Percentiles rank a stretch among this genome's conserved stretches.
These are phyloP conservation scores for Clinocottus analis DNA, from an alignment of 2,113 vertebrate genomes.

Conservation along the genomic window DNA sequence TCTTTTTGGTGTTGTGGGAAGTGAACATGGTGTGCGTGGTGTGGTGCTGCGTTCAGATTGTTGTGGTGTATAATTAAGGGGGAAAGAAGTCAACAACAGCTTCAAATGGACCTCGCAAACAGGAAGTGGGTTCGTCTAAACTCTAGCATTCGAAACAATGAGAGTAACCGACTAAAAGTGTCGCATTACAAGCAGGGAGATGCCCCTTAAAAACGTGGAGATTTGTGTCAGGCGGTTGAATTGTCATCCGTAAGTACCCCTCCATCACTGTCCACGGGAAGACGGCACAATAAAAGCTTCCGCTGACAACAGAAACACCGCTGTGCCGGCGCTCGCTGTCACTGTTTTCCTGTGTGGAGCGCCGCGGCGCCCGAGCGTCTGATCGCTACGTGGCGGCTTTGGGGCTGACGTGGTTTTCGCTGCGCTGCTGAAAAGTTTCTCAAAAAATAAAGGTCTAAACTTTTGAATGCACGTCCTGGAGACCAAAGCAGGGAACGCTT, in stretches of 20 bases:
- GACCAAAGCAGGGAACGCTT: background rate
- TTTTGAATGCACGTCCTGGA: background rate
- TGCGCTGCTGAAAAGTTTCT: conserved; percentile 9
- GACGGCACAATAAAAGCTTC: conserved; percentile 23
- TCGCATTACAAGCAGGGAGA: background rate
- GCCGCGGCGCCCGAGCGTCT: background rate
- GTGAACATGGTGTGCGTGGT: background rate
- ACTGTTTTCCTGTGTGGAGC: conserved; percentile 5
- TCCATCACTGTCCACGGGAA: conserved; percentile 30
- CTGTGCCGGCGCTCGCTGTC: background rate
- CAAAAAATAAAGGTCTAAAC: background rate
- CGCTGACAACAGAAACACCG: conserved; percentile 19
- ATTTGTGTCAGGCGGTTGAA: conserved; percentile 22
- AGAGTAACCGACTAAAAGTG: background rate
- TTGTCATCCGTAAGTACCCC: conserved; percentile 8
- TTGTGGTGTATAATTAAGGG: background rate
- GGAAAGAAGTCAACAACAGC: background rate
- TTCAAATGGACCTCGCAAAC: background rate
- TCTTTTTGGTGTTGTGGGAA: background rate
- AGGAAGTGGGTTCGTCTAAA: background rate
- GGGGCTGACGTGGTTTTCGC: background rate
- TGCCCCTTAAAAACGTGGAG: background rate
- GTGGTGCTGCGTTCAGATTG: background rate
- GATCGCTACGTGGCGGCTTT: conserved; percentile 9
- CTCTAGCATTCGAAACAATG: background rate